These are phyloP conservation scores for Aspidoscelis tigris DNA, from an alignment of 2,113 vertebrate species.

Conservation along the genomic window DNA sequence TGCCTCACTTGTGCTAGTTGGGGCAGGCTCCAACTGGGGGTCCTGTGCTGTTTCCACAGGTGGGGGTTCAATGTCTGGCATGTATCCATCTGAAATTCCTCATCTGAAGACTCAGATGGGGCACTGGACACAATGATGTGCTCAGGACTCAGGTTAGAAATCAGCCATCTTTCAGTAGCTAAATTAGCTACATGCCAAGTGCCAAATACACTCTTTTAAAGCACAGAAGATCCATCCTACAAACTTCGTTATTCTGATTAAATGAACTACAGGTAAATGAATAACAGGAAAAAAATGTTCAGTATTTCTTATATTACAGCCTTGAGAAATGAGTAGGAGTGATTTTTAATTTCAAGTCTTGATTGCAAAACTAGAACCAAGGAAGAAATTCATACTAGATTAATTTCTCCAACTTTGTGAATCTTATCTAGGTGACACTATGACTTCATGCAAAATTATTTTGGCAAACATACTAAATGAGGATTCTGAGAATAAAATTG, in stretches of 20 bases:
- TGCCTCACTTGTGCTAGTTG: too few relatives aligned
- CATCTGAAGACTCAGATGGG: too few relatives aligned
- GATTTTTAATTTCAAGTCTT: neutral
- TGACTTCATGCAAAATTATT: slow-evolving; percentile 28
- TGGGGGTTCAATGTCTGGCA: too few relatives aligned
- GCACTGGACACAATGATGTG: too few relatives aligned
- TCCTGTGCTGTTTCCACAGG: too few relatives aligned
- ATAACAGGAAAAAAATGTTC: neutral
- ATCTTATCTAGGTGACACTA: neutral
- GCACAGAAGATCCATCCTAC: neutral
- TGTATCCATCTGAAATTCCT: too few relatives aligned
- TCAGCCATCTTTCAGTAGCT: too few relatives aligned
- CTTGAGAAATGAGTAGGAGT: neutral
- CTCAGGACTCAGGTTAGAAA: too few relatives aligned
- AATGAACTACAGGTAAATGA: too few relatives aligned
- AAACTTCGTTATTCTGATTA: neutral
- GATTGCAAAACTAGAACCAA: slow-evolving; percentile 5
- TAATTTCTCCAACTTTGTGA: neutral
- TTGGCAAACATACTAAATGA: slow-evolving; percentile 52
- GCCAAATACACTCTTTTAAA: too few relatives aligned
- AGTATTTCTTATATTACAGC: neutral
- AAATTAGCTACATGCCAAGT: too few relatives aligned
- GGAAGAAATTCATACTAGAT: slow-evolving; percentile 1
- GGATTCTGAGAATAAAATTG: slow-evolving; percentile 46
- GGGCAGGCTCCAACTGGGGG: too few relatives aligned